Percentiles rank a stretch among this genome's conserved stretches.
These are phyloP conservation scores for Ornithorhynchus anatinus DNA, from an alignment of 2,113 vertebrate species.

Conservation along the genomic window DNA sequence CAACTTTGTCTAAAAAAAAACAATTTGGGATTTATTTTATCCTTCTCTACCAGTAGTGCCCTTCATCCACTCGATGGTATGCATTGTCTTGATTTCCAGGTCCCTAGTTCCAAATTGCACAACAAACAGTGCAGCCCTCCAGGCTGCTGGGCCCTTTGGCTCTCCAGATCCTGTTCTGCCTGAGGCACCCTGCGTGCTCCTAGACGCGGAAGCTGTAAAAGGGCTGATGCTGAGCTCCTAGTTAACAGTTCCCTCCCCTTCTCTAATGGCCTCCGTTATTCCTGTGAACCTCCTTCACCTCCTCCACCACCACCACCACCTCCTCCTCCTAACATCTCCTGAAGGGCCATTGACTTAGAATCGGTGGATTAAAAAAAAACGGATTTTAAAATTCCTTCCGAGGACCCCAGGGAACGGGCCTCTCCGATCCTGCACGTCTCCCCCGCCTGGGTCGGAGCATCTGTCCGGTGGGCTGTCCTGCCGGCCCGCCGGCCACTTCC, in stretches of 20 bases:
- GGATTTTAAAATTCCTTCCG: conserved; percentile 45
- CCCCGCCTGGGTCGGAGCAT: too few species aligned
- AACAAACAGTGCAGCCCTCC: not conserved
- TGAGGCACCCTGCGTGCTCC: not conserved
- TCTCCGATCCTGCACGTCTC: too few species aligned
- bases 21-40: too few species aligned
- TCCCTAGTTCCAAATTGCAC: rapidly evolving
- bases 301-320: conserved; percentile 11
- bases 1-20: too few species aligned
- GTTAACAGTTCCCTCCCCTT: conserved; percentile 55
- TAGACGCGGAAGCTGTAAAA: conserved; percentile 64
- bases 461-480: too few species aligned
- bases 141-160: not conserved
- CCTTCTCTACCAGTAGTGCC: not conserved
- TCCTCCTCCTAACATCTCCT: conserved; percentile 46
- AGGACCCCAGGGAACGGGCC: too few species aligned
- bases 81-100: not conserved
- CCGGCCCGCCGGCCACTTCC: too few species aligned
- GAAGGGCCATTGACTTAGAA: conserved; percentile 44
- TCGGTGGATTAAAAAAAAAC: conserved; percentile 42
- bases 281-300: conserved; percentile 11
- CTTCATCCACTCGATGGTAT: too few species aligned
- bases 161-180: not conserved
- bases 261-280: conserved; percentile 19
- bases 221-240: conserved; percentile 67